These are phyloP conservation scores for Dione juno DNA, from an alignment of 2,888 invertebrate species.

Conservation along the genomic window DNA sequence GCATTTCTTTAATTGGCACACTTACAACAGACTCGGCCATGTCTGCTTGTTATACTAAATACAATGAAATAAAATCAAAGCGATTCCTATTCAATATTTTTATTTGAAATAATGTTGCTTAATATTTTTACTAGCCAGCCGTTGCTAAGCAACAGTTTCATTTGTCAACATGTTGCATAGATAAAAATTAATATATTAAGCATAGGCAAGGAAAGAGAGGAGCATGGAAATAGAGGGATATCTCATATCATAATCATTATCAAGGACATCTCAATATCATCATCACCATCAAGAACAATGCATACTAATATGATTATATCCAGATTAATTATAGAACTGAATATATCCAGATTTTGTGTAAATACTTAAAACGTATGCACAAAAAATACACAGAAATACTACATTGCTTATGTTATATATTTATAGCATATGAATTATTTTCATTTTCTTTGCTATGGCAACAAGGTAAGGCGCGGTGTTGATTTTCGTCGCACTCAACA, in stretches of 20 bases:
- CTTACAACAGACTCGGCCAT: slow-evolving; percentile 57
- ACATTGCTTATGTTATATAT: background rate
- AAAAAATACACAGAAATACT: too few relatives aligned
- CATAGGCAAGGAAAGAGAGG: too few relatives aligned
- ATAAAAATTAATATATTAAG: background rate
- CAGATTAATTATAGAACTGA: too few relatives aligned
- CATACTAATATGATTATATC: too few relatives aligned
- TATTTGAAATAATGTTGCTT: slow-evolving; percentile 28
- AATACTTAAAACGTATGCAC: too few relatives aligned
- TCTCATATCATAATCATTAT: too few relatives aligned
- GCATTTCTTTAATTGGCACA: slow-evolving; percentile 52
- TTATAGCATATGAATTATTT: too few relatives aligned
- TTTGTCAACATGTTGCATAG: slow-evolving; percentile 4
- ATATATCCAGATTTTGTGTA: too few relatives aligned
- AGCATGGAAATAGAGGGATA: too few relatives aligned
- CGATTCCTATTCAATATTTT: background rate
- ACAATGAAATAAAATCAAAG: background rate
- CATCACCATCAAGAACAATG: background rate
- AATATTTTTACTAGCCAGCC: slow-evolving; percentile 9
- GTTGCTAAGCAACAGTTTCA: slow-evolving; percentile 46
- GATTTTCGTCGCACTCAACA: too few relatives aligned
- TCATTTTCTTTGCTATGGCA: background rate
- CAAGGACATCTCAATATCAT: too few relatives aligned
- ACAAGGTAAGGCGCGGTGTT: background rate
- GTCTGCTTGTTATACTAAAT: background rate